phyloP scores from a whole-genome alignment of 2,113 vertebrate species.

The Synchiropus splendidus region DNA sequence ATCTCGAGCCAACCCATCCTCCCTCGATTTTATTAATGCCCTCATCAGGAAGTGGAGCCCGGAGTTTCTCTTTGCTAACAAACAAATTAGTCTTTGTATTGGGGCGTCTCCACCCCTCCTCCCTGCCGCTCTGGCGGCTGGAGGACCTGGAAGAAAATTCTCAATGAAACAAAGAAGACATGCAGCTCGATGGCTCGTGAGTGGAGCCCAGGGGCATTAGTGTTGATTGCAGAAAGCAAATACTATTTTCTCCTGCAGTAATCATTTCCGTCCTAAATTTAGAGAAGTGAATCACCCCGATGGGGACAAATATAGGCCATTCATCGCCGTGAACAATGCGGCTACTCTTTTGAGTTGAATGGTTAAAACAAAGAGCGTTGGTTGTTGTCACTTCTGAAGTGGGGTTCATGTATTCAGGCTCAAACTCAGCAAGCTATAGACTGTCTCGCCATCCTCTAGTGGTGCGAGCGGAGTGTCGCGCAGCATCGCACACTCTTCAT shows the following conservation, averaged over 20 bases:
- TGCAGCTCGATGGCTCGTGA: slow-evolving; percentile 58
- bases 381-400: slow-evolving; percentile 22
- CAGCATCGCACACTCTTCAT: slow-evolving; percentile 16
- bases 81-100: slow-evolving; percentile 75
- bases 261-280: slow-evolving; percentile 68
- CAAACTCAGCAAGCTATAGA: too few species aligned
- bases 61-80: slow-evolving; percentile 71
- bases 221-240: slow-evolving; percentile 65
- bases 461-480: too few species aligned
- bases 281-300: slow-evolving; percentile 39
- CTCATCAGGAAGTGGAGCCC: slow-evolving; percentile 61
- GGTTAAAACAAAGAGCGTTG: slow-evolving; percentile 32
- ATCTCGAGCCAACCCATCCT: slow-evolving; percentile 5
- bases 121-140: slow-evolving; percentile 39
- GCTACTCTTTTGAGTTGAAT: slow-evolving; percentile 39
- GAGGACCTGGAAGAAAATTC: slow-evolving; percentile 59
- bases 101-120: slow-evolving; percentile 53
- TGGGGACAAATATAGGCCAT: slow-evolving; percentile 48
- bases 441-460: too few species aligned
- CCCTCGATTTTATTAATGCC: slow-evolving; percentile 60
- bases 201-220: slow-evolving; percentile 55
- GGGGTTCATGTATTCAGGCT: too few species aligned
- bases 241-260: slow-evolving; percentile 56
- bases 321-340: slow-evolving; percentile 41
- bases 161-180: slow-evolving; percentile 70